Base-by-base conservation (phyloP, 2,797 vertebrate genomes). In the Gobio occitaniae region DNA sequence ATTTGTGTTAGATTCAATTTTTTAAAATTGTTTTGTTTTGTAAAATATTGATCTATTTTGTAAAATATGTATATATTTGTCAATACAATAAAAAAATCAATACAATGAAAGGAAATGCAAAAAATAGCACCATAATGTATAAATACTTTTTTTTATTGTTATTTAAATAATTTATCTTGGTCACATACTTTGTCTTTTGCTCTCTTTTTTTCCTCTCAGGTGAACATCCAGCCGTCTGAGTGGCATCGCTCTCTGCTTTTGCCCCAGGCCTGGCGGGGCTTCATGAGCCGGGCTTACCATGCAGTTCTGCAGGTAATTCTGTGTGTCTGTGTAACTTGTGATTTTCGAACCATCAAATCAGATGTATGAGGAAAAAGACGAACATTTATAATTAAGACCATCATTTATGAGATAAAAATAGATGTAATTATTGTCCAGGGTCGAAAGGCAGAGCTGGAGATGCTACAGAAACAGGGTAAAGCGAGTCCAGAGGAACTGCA, bases 211-310 rank as follows among this genome's bases (percentile, higher is more conserved):
- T 19, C n/a, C n/a, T 85, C 72, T 32, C 77, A 99, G 98, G 98
- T 99, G 89, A 97, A 97, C 90, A 98, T 99, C 87, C 98, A 99
- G 82, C 97, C 94, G 1, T 98, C 97, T 0, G 98, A 99, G 83
- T 99, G 98, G 98, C 97, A 99, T 88, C 96, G 95, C 0, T 96
- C 96, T 3, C 89, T 99, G 44, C 92, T 98, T 3, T 93, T 98
- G 65, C 97, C 98, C 0, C 97, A 96, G 86, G 96, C 97, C 16
- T 99, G 98, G 98, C 91, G 95, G 12, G 95, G 94, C 0, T 98
- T 97, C 91, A 97, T 99, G 97, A 95, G 84, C 84, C 93, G 97
- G 87, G 95, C 96, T 0, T 99, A 96, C 90, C 94, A 95, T 48
- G 97, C 97, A 0, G 90, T 96, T 29, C 91, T 99, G 11, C 97